phyloP scores from a whole-genome alignment of 2,113 vertebrate species.

The Hyaena hyaena region DNA sequence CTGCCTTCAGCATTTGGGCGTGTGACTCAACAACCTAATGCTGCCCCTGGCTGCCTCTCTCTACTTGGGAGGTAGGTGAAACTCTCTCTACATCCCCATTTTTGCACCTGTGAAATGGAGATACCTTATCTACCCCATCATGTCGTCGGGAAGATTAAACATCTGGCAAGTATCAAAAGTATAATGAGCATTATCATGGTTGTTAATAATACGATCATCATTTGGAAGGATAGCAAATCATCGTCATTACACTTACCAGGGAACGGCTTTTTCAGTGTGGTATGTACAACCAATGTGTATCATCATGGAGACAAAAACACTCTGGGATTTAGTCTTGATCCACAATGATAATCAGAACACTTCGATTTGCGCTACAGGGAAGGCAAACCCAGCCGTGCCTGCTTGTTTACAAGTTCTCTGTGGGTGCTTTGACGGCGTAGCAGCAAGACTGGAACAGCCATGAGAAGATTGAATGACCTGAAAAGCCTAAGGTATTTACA shows the following conservation, averaged over 20 bases:
- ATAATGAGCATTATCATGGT: fast-evolving
- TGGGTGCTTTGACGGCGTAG: fast-evolving
- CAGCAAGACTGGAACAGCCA: too few species aligned
- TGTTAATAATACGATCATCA: fast-evolving
- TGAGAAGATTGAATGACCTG: fast-evolving
- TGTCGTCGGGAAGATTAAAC: not conserved
- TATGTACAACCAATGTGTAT: fast-evolving
- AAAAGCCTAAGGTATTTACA: not conserved
- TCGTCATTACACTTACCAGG: not conserved
- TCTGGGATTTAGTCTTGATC: not conserved
- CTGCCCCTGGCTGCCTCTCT: fast-evolving
- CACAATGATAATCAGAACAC: too few species aligned
- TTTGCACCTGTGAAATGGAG: fast-evolving
- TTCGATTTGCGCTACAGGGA: not conserved
- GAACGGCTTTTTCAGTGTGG: not conserved
- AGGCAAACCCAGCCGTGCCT: fast-evolving
- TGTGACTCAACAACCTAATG: fast-evolving
- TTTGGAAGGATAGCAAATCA: not conserved
- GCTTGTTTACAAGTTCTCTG: fast-evolving
- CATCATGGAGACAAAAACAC: not conserved
- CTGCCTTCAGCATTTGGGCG: fast-evolving
- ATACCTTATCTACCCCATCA: fast-evolving
- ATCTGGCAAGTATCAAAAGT: too few species aligned
- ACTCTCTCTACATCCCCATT: not conserved
- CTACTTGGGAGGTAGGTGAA: too few species aligned